Evolutionary conservation across 2,888 invertebrate genomes (phyloP), one percentile per base, ranked within the genome.

Genomic region (Epinotia nisella): DNA sequence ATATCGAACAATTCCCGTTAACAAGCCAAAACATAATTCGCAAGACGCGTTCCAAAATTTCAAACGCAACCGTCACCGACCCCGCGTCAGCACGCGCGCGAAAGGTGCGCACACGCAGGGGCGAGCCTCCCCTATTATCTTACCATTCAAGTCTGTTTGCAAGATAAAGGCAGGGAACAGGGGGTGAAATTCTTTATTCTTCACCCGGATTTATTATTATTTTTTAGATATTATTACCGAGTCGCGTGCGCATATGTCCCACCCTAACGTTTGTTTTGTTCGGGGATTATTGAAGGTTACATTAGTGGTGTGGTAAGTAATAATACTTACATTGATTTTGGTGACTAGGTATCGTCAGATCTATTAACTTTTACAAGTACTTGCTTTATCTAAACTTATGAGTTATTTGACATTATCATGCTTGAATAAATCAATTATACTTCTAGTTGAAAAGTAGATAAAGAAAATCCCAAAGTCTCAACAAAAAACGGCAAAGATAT

Each of bases 121-220:
- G 85, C 82, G 83, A 78, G 83, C 86, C 86, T 87, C 91, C 93
- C 91, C 93, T 93, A 93, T 93, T 93, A 93, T 93, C 93, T 93
- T 93, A 87, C 91, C 91, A 92, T 90, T 90, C 89, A 93, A 92
- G 92, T 93, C 92, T 92, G 90, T 90, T 90, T 90, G 92, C 93
- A 93, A 93, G 93, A 93, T 93, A 93, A 93, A 93, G 93, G 92
- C 90, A 90, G 89, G 91, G 90, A 88, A 87, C 85, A 84, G 91
- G 92, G 92, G 92, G 90, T 91, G 91, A 91, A 90, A 93, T 93
- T 93, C 93, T 93, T 93, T 93, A 93, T 93, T 92, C 93, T 90
- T 93, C 93, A 90, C 89, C 91, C 90, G 92, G 90, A 91, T 93
- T 93, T 93, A 93, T 93, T 93, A 93, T 93, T 93, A 93, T 93